Percentiles rank a stretch among this genome's conserved stretches.
phyloP scores from a whole-genome alignment of 2,797 vertebrate species.

The Rhabdomys pumilio region DNA sequence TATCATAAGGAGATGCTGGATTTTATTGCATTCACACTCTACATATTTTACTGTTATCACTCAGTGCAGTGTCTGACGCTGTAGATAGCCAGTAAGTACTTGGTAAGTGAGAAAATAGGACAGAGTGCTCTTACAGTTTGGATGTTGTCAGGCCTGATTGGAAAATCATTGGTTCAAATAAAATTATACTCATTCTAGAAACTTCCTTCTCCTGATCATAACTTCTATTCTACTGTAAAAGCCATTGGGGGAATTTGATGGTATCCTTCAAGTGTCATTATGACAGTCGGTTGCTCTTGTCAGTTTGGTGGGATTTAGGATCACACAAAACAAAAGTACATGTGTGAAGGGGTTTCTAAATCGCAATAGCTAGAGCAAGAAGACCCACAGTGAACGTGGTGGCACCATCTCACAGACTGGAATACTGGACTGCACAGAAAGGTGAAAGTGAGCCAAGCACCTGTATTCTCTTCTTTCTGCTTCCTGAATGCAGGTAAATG shows the following conservation, averaged over 20 bases:
- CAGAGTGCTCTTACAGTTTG: background rate
- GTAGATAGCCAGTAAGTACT: background rate
- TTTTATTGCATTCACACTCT: background rate
- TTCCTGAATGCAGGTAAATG: background rate
- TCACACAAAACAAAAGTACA: background rate
- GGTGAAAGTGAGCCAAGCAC: background rate
- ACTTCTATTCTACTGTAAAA: background rate
- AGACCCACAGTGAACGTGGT: background rate
- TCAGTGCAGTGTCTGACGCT: background rate
- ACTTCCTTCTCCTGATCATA: background rate
- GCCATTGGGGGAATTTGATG: background rate
- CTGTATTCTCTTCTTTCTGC: background rate
- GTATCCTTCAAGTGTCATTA: background rate
- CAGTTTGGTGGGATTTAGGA: background rate
- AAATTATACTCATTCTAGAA: background rate
- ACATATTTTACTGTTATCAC: background rate
- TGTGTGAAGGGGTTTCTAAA: background rate
- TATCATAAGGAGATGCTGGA: background rate
- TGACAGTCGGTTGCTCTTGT: background rate
- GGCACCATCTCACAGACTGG: background rate
- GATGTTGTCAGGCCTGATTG: background rate
- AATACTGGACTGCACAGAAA: background rate
- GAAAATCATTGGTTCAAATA: background rate
- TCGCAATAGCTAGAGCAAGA: accelerated
- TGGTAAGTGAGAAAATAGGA: conserved; percentile 17